These are phyloP conservation scores for Heptranchias perlo DNA, from an alignment of 2,113 vertebrate genomes.

Conservation along the genomic window DNA sequence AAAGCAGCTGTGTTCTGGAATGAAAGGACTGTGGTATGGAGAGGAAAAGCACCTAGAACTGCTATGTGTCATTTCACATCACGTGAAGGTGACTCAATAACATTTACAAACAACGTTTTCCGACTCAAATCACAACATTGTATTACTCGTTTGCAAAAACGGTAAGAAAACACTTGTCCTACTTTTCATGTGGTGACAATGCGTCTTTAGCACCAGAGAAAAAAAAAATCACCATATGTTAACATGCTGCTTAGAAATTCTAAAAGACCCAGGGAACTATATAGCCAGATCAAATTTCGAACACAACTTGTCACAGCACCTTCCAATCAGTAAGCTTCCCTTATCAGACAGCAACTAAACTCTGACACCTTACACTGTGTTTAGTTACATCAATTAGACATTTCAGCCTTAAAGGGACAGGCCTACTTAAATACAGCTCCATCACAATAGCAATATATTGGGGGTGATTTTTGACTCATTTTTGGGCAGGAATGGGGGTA, in stretches of 20 bases:
- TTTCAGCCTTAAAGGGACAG: not conserved
- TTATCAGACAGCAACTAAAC: not conserved
- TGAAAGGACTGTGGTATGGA: too few relatives aligned
- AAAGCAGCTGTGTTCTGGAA: not conserved
- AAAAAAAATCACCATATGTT: too few relatives aligned
- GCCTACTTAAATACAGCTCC: not conserved
- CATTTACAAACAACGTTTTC: not conserved
- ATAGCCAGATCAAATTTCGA: not conserved
- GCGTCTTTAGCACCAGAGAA: too few relatives aligned
- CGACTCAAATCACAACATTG: not conserved
- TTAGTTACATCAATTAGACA: not conserved
- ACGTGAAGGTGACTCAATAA: not conserved
- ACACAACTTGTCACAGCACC: not conserved
- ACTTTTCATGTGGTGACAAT: not conserved
- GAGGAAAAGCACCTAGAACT: not conserved
- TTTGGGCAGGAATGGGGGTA: not conserved
- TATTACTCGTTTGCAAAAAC: not conserved
- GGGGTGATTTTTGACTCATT: too few relatives aligned
- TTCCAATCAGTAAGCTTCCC: not conserved
- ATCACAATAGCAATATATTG: too few relatives aligned
- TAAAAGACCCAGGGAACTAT: not conserved
- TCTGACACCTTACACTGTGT: not conserved
- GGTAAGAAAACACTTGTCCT: not conserved
- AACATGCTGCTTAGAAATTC: not conserved
- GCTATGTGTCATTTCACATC: not conserved